Percentiles rank a stretch among this genome's conserved stretches.
Conservation (phyloP, 2,113 vertebrate species). For the Butorides virescens region DNA sequence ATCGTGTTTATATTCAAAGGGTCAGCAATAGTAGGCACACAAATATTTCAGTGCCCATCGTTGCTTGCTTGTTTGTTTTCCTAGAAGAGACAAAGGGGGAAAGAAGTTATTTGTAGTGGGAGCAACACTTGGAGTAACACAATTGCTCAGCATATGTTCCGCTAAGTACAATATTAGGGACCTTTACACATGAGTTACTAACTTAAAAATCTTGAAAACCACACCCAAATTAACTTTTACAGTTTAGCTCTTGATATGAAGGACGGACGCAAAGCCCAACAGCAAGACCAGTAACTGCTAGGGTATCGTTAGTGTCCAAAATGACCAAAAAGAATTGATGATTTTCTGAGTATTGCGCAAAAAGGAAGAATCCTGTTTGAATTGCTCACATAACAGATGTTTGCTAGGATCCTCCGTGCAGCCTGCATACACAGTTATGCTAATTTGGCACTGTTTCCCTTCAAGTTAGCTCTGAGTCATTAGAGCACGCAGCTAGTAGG, state of each 20-base stretch:
- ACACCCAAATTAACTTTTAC: constrained; percentile 47
- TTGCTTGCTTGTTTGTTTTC: not conserved
- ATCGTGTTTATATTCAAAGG: not conserved
- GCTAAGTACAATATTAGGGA: not conserved
- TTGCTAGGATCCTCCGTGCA: constrained; percentile 92
- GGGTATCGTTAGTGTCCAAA: constrained; percentile 90
- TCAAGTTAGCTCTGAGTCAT: constrained; percentile 95
- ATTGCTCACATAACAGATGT: constrained; percentile 99
- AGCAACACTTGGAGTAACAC: not conserved
- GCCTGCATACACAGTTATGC: constrained; percentile 94
- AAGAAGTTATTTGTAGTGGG: not conserved
- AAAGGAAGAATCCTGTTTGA: constrained; percentile 96
- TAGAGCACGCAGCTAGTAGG: constrained; percentile 96
- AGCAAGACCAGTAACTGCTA: constrained; percentile 81
- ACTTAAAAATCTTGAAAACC: constrained; percentile 10
- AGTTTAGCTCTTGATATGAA: constrained; percentile 60
- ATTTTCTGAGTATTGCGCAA: constrained; percentile 90
- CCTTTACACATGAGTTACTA: not conserved
- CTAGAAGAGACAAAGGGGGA: not conserved
- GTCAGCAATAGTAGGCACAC: not conserved
- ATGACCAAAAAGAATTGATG: constrained; percentile 92
- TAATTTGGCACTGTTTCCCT: constrained; percentile 94
- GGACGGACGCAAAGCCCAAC: constrained; percentile 75
- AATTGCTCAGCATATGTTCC: not conserved
- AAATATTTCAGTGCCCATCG: not conserved